These are phyloP conservation scores for Cisticola juncidis DNA, from an alignment of 2,113 vertebrate genomes.

Conservation along the genomic window DNA sequence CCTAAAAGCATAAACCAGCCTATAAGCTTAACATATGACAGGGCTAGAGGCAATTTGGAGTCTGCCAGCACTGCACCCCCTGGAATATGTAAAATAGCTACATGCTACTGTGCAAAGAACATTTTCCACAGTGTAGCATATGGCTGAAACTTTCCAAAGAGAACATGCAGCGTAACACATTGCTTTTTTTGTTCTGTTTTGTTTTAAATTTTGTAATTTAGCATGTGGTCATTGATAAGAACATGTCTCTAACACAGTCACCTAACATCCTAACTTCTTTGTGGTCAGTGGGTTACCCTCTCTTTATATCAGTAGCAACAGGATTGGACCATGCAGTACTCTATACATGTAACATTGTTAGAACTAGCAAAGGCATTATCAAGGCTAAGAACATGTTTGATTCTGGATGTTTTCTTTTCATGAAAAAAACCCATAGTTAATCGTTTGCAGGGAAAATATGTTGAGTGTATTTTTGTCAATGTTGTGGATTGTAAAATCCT, in stretches of 20 bases:
- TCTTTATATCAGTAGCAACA: background rate
- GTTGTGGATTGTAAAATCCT: background rate
- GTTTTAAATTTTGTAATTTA: background rate
- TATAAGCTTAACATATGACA: conserved; percentile 6
- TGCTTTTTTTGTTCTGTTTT: too few relatives aligned
- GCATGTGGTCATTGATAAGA: background rate
- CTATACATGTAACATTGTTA: background rate
- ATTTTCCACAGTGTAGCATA: background rate
- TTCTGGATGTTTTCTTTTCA: background rate
- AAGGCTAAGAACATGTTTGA: background rate
- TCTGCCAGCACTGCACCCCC: background rate
- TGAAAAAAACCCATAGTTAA: background rate
- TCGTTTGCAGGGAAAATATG: background rate
- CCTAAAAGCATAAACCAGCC: background rate
- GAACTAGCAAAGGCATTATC: background rate
- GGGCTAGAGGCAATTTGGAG: background rate
- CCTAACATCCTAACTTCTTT: background rate
- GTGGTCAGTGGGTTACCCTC: background rate
- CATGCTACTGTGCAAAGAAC: background rate
- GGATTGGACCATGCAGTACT: background rate
- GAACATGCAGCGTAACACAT: background rate
- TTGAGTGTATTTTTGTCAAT: background rate
- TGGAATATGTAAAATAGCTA: background rate
- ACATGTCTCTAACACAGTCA: background rate
- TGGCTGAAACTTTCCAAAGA: background rate